A percentile compares a stretch with the other conserved stretches of the same genome.
Conservation (phyloP, 2,113 vertebrate species). For the Calypte anna region DNA sequence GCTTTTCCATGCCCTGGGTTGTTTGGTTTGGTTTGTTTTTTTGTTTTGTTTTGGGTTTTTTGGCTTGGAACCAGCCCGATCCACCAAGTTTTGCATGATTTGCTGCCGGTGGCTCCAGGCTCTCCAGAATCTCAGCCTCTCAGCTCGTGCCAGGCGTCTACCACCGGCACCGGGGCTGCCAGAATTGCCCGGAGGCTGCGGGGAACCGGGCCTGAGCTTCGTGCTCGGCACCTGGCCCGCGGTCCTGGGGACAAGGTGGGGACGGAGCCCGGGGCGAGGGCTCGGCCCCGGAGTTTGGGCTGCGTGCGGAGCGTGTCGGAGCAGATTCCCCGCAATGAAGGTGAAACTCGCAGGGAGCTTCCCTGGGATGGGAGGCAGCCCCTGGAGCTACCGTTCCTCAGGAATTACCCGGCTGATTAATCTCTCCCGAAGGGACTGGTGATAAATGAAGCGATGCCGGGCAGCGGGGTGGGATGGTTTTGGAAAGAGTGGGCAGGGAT, state of each 20-base stretch:
- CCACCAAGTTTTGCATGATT: neutral
- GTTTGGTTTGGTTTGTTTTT: neutral
- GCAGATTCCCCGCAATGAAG: neutral
- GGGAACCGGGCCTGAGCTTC: neutral
- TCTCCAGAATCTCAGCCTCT: neutral
- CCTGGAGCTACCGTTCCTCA: constrained; percentile 11
- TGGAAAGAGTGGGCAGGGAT: neutral
- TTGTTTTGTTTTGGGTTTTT: neutral
- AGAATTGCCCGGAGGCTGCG: neutral
- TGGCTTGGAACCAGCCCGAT: neutral
- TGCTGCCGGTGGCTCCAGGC: neutral
- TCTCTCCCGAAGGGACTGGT: constrained; percentile 15
- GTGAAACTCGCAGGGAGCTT: neutral
- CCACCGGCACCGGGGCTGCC: neutral
- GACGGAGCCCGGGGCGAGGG: rapidly evolving
- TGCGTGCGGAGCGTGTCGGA: neutral
- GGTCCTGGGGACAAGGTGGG: neutral
- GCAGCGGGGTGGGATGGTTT: neutral
- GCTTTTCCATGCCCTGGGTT: neutral
- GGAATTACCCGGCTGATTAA: constrained; percentile 44
- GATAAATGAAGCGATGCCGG: constrained; percentile 31
- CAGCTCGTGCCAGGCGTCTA: neutral
- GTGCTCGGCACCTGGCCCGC: rapidly evolving
- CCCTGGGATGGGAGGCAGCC: constrained; percentile 34
- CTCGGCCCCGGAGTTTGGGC: neutral